Evolutionary conservation across 2,888 invertebrate genomes (phyloP).

Genomic region (Aphodius sticticus): DNA sequence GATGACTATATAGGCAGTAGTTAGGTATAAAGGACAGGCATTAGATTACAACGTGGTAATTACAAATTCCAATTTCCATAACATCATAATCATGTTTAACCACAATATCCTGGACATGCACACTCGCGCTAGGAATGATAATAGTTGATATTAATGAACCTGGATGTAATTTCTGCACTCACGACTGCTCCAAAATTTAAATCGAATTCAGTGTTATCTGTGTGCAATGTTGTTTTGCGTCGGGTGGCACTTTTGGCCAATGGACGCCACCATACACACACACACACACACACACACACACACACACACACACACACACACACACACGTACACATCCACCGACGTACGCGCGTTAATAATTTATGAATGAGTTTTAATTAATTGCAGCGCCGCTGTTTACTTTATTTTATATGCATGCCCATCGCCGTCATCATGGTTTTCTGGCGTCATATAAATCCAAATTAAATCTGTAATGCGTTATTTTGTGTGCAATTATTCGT

Average conservation of each 20-base stretch:
- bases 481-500: slow-evolving; percentile 16
- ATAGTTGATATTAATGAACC: slow-evolving; percentile 42
- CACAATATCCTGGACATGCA: slow-evolving; percentile 40
- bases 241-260: neutral
- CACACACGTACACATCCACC: slow-evolving; percentile 8
- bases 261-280: neutral
- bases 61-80: slow-evolving; percentile 44
- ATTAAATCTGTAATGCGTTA: slow-evolving; percentile 25
- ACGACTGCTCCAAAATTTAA: slow-evolving; percentile 34
- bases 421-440: slow-evolving; percentile 18
- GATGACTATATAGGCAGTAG: slow-evolving; percentile 12
- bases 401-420: slow-evolving; percentile 29
- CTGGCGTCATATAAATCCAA: slow-evolving; percentile 23
- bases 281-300: neutral
- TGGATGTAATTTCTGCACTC: slow-evolving; percentile 40
- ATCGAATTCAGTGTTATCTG: slow-evolving; percentile 34
- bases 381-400: slow-evolving; percentile 29
- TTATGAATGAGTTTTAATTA: slow-evolving; percentile 38
- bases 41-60: slow-evolving; percentile 40
- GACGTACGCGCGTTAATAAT: slow-evolving; percentile 28
- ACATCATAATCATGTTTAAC: slow-evolving; percentile 42
- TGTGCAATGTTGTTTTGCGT: slow-evolving; percentile 28
- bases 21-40: slow-evolving; percentile 29
- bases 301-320: too few species aligned
- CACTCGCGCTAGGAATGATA: slow-evolving; percentile 31